A percentile compares a stretch with the other conserved stretches of the same genome.
Conservation (phyloP, 1,140 invertebrate species). For the Drosophila melanica region DNA sequence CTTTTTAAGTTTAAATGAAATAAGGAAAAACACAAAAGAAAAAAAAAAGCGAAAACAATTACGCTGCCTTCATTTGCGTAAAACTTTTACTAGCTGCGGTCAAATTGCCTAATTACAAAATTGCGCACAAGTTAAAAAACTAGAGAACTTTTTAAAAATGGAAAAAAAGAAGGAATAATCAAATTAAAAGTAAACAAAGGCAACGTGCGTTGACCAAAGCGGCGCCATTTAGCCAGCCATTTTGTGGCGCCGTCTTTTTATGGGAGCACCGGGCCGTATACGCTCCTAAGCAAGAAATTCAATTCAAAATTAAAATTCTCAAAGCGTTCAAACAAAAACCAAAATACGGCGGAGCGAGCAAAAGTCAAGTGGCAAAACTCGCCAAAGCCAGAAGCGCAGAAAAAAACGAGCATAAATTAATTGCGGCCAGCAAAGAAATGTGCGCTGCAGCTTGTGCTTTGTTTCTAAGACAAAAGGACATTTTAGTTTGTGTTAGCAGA, state of each 20-base stretch:
- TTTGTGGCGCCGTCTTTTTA: slow-evolving; percentile 66
- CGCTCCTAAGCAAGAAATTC: slow-evolving; percentile 56
- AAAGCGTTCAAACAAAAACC: slow-evolving; percentile 60
- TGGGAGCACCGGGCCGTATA: slow-evolving; percentile 13
- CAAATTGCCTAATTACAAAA: slow-evolving; percentile 83
- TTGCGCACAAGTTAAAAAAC: slow-evolving; percentile 65
- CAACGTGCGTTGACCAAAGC: slow-evolving; percentile 72
- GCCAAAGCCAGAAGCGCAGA: slow-evolving; percentile 26
- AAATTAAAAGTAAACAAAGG: slow-evolving; percentile 83
- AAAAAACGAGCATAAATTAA: slow-evolving; percentile 77
- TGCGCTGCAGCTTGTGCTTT: slow-evolving; percentile 42
- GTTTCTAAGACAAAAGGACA: slow-evolving; percentile 57
- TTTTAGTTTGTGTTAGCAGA: slow-evolving; percentile 38
- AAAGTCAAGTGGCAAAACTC: slow-evolving; percentile 70
- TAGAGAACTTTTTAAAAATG: slow-evolving; percentile 32
- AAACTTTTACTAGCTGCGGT: slow-evolving; percentile 72
- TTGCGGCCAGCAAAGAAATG: slow-evolving; percentile 60
- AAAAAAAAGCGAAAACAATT: slow-evolving; percentile 59
- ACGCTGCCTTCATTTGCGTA: slow-evolving; percentile 75
- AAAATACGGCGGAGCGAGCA: slow-evolving; percentile 30
- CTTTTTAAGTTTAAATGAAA: slow-evolving; percentile 1
- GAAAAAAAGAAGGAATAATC: slow-evolving; percentile 43
- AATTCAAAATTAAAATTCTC: slow-evolving; percentile 81
- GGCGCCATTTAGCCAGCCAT: slow-evolving; percentile 62
- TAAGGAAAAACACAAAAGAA: neutral